Evolutionary conservation across 2,888 invertebrate species (phyloP).

Genomic region (Diarsia dahlii): DNA sequence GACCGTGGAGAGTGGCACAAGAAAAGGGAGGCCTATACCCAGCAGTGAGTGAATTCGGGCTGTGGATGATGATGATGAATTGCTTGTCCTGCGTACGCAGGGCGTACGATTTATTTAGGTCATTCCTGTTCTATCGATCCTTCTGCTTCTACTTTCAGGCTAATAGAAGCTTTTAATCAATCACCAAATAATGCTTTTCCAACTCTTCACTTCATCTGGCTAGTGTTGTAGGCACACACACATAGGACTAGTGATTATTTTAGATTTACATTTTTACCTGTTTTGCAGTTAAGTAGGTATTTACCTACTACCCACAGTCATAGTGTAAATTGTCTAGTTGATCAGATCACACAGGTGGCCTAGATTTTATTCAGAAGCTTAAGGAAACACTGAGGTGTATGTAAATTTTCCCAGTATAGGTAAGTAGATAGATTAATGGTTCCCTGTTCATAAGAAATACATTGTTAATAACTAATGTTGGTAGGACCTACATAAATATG

Average conservation of each 20-base stretch:
- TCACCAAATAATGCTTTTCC: too few species aligned
- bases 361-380: conserved; percentile 5
- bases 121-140: too few species aligned
- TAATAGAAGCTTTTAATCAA: too few species aligned
- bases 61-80: too few species aligned
- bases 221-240: too few species aligned
- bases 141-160: too few species aligned
- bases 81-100: too few species aligned
- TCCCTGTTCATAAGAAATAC: not conserved
- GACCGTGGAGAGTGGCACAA: too few species aligned
- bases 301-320: not conserved
- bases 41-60: too few species aligned
- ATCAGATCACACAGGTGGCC: not conserved
- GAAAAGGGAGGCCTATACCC: too few species aligned
- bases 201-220: too few species aligned
- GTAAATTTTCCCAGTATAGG: not conserved
- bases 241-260: not conserved
- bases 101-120: too few species aligned
- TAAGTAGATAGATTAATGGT: not conserved
- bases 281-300: not conserved
- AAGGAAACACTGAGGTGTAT: not conserved
- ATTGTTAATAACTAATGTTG: not conserved
- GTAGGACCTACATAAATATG: not conserved
- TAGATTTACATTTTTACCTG: conserved; percentile 9
- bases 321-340: not conserved